A percentile compares a stretch with the other conserved stretches of the same genome.
These are phyloP conservation scores for Alloplasta piceator DNA, from an alignment of 2,888 invertebrate genomes.

Conservation along the genomic window DNA sequence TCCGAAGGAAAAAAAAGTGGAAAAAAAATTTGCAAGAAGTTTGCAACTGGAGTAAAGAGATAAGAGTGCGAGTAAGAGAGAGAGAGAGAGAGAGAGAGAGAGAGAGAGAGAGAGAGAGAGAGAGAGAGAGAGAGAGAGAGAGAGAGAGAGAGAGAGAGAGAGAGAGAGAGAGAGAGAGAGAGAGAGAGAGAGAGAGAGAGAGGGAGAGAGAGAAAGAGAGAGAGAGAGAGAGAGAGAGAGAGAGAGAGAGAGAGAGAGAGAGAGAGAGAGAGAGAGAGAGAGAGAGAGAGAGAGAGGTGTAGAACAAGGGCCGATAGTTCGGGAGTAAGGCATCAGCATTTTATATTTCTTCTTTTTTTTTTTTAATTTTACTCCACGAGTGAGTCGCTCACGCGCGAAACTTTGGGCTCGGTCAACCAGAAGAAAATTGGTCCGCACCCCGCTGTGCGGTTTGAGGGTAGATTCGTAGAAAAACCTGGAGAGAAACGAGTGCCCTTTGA, in stretches of 20 bases:
- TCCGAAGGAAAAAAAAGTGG: not conserved
- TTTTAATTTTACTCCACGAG: not conserved
- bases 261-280: not conserved
- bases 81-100: not conserved
- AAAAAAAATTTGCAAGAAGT: constrained; percentile 2
- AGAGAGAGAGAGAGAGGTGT: not conserved
- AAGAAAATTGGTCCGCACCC: constrained; percentile 15
- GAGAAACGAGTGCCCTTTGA: constrained; percentile 29
- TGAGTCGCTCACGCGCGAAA: constrained; percentile 8
- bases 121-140: not conserved
- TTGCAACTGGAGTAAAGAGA: not conserved
- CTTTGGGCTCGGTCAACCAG: constrained; percentile 44
- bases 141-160: not conserved
- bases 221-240: too few relatives aligned
- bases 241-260: not conserved
- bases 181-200: not conserved
- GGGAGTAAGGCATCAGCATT: constrained; percentile 26
- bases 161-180: not conserved
- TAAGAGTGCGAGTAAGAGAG: too few relatives aligned
- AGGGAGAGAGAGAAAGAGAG: not conserved
- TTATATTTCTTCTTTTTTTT: constrained; percentile 26
- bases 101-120: constrained; percentile 8
- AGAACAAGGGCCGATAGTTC: not conserved
- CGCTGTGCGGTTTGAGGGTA: too few relatives aligned
- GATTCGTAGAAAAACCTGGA: not conserved